Conservation (phyloP, 2,797 vertebrate species). For the Miichthys miiuy region DNA sequence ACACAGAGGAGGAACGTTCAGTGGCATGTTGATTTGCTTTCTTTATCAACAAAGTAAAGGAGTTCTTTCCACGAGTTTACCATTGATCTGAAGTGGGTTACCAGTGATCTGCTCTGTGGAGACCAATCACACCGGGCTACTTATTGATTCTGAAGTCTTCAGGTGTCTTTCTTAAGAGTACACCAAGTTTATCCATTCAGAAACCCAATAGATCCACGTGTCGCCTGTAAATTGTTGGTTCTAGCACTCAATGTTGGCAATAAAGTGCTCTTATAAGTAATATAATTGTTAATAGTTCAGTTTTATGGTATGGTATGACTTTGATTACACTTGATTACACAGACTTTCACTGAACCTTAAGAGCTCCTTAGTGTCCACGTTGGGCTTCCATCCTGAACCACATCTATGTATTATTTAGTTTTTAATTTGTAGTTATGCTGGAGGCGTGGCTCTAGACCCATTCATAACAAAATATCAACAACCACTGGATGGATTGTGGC, state of each 20-base stretch:
- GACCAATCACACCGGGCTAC: constrained; percentile 37
- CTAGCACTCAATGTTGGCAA: no score
- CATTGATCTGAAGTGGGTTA: constrained; percentile 38
- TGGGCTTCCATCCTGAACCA: neutral
- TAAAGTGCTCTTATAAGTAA: neutral
- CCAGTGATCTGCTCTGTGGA: constrained; percentile 35
- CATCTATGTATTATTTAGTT: neutral
- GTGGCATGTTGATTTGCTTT: constrained; percentile 30
- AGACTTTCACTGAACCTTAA: neutral
- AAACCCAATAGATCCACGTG: neutral
- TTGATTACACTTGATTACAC: neutral
- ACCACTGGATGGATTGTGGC: neutral
- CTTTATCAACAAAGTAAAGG: constrained; percentile 34
- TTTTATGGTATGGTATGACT: neutral
- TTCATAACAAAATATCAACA: neutral
- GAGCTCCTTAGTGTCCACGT: neutral
- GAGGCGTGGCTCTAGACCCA: neutral
- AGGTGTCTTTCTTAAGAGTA: constrained; percentile 2
- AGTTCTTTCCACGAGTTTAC: constrained; percentile 18
- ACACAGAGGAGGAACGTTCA: constrained; percentile 18
- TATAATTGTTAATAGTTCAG: neutral
- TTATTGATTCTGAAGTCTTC: constrained; percentile 16
- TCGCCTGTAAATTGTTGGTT: neutral
- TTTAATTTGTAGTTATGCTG: neutral
- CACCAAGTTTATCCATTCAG: neutral